phyloP scores from a whole-genome alignment of 92 coral and sea anemone genomes.

The Epizoanthus illoricatus region DNA sequence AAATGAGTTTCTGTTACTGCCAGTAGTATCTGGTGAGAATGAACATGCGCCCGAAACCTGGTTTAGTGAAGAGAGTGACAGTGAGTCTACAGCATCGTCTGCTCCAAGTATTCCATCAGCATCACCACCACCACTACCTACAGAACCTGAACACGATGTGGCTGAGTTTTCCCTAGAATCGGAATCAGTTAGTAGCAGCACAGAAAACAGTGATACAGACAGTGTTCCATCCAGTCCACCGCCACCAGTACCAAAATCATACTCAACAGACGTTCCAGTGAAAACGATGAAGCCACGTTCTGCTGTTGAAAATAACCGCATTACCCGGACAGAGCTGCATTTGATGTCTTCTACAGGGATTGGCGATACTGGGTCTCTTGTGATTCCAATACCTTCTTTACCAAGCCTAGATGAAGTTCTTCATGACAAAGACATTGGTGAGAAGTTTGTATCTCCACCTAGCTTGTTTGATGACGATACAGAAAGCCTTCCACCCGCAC shows the following conservation, averaged over 20 bases:
- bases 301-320: not conserved
- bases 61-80: conserved; percentile 7
- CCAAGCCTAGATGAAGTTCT: not conserved
- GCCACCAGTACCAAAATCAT: not conserved
- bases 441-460: conserved; percentile 62
- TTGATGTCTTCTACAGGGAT: too few species aligned
- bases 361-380: too few species aligned
- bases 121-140: conserved; percentile 61
- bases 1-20: not conserved
- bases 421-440: not conserved
- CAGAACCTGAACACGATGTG: not conserved
- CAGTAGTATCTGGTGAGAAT: conserved; percentile 7
- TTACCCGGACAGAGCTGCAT: too few species aligned
- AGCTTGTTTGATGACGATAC: conserved; percentile 72
- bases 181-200: not conserved
- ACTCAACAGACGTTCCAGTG: not conserved
- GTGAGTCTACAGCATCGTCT: conserved; percentile 24
- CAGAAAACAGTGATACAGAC: not conserved
- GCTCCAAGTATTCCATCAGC: conserved; percentile 41
- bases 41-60: not conserved
- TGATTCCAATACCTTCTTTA: too few species aligned
- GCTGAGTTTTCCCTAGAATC: not conserved
- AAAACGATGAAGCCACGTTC: not conserved
- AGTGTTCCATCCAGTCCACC: not conserved
- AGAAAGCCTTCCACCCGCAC: conserved; percentile 72